A percentile compares a stretch with the other conserved stretches of the same genome.
Evolutionary conservation across 2,888 invertebrate species (phyloP).

Genomic region (Saturnia pavonia): DNA sequence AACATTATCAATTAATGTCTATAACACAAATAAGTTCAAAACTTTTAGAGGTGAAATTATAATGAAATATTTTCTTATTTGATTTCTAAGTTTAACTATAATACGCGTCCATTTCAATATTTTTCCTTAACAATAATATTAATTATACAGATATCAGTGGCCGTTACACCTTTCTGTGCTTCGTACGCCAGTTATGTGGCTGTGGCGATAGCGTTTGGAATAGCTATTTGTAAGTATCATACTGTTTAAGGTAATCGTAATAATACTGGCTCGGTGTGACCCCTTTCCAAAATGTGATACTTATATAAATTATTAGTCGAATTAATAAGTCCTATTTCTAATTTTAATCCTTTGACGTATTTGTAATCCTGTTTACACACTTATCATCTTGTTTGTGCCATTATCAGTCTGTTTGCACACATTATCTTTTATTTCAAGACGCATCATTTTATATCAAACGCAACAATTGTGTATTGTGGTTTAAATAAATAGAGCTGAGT

Average conservation of each 20-base stretch:
- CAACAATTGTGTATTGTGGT: too few species aligned
- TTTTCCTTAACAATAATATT: not conserved
- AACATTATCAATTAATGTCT: too few species aligned
- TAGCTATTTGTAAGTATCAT: slow-evolving; percentile 90
- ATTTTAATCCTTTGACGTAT: not conserved
- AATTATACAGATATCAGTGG: slow-evolving; percentile 82
- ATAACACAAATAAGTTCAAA: not conserved
- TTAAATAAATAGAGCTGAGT: too few species aligned
- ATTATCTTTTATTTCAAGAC: not conserved
- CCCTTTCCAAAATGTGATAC: not conserved
- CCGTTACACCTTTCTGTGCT: slow-evolving; percentile 91
- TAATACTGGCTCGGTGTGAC: not conserved
- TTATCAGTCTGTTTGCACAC: not conserved
- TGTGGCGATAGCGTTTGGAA: slow-evolving; percentile 93
- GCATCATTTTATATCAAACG: too few species aligned
- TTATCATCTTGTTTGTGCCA: not conserved
- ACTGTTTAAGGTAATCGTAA: not conserved
- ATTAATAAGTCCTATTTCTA: not conserved
- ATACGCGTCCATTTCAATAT: not conserved
- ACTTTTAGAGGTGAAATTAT: not conserved
- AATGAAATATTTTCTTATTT: not conserved
- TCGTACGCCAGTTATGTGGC: slow-evolving; percentile 88
- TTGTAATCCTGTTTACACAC: not conserved
- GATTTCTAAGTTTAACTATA: not conserved
- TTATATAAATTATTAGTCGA: not conserved